Conservation (phyloP, 2,113 vertebrate genomes). For the Tricholaema leucomelas region DNA sequence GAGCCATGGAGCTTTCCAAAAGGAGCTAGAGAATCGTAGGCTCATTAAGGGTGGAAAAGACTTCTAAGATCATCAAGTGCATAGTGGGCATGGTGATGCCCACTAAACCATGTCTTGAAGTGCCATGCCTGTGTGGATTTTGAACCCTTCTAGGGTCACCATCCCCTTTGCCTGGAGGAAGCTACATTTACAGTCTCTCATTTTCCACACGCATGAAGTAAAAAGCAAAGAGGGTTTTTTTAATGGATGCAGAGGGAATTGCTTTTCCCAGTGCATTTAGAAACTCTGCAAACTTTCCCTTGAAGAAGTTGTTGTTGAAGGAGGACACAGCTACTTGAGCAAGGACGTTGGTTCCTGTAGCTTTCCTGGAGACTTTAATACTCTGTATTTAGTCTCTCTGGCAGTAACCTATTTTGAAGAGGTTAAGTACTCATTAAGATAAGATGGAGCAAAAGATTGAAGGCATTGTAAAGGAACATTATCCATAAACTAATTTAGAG, state of each 20-base stretch:
- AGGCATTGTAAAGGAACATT: background rate
- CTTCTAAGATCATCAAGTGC: too few species aligned
- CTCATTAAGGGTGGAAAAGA: too few species aligned
- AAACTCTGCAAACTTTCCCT: conserved; percentile 56
- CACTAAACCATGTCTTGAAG: too few species aligned
- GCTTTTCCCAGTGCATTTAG: conserved; percentile 18
- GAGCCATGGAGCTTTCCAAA: background rate
- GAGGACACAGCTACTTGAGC: conserved; percentile 44
- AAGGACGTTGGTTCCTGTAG: background rate
- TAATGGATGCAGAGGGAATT: conserved; percentile 56
- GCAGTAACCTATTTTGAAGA: conserved; percentile 28
- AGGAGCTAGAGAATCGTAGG: too few species aligned
- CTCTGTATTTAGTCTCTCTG: background rate
- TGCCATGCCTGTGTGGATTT: too few species aligned
- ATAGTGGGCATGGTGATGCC: too few species aligned
- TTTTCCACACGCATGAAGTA: background rate
- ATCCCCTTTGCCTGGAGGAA: too few species aligned
- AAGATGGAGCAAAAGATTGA: conserved; percentile 34
- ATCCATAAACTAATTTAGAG: conserved; percentile 26
- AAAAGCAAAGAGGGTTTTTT: background rate
- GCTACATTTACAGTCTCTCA: background rate
- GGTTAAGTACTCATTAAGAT: conserved; percentile 27
- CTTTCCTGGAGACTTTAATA: background rate
- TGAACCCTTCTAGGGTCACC: too few species aligned
- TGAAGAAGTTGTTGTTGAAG: conserved; percentile 44